A percentile compares a stretch with the other conserved stretches of the same genome.
phyloP scores from a whole-genome alignment of 2,113 vertebrate genomes.

The Osmerus mordax region DNA sequence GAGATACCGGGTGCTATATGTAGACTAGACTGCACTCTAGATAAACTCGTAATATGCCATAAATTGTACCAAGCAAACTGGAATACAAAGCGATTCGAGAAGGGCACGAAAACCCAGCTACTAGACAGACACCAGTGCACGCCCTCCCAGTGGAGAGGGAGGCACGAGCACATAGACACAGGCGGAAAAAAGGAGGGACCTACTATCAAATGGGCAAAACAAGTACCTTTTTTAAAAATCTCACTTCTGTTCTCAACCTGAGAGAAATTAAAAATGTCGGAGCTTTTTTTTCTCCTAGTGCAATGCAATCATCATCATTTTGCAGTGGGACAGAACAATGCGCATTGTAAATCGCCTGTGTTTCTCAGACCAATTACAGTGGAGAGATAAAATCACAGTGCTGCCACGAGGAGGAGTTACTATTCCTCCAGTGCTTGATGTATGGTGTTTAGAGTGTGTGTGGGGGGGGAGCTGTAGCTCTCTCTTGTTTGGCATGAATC shows the following conservation, averaged over 20 bases:
- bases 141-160: not conserved
- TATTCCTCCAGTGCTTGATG: conserved; percentile 49
- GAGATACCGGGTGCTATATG: conserved; percentile 56
- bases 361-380: conserved; percentile 62
- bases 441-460: conserved; percentile 39
- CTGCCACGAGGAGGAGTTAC: conserved; percentile 44
- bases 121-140: conserved; percentile 18
- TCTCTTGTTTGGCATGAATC: conserved; percentile 48
- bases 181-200: not conserved
- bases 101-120: conserved; percentile 49
- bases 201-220: conserved; percentile 2
- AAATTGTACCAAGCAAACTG: conserved; percentile 62
- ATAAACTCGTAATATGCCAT: conserved; percentile 52
- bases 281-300: conserved; percentile 26
- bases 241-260: conserved; percentile 15
- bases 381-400: conserved; percentile 57
- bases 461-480: not conserved
- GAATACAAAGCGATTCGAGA: conserved; percentile 62
- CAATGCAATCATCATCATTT: conserved; percentile 54
- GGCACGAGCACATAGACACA: conserved; percentile 2
- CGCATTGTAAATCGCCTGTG: conserved; percentile 49
- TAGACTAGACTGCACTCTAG: conserved; percentile 48
- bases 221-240: conserved; percentile 20
- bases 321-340: conserved; percentile 35
- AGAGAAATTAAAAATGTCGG: conserved; percentile 42